A percentile compares a stretch with the other conserved stretches of the same genome.
Conservation (phyloP, 2,797 vertebrate genomes). For the Sorex maritimensis region DNA sequence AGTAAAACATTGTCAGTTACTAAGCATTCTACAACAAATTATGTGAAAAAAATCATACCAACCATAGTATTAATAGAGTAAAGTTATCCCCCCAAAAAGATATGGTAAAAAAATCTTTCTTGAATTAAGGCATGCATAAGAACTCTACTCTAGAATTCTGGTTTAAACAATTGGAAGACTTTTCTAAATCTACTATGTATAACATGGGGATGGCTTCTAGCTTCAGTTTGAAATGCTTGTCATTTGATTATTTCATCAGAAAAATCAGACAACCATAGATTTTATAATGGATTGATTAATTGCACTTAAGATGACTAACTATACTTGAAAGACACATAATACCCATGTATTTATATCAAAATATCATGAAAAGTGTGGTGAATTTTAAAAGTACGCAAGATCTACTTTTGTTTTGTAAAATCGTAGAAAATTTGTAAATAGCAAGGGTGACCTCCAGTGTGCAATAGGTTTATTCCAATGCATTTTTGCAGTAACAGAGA, state of each 20-base stretch:
- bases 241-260: slow-evolving; percentile 69
- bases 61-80: slow-evolving; percentile 48
- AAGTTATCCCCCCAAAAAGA: slow-evolving; percentile 62
- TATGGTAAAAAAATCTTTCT: slow-evolving; percentile 64
- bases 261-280: slow-evolving; percentile 84
- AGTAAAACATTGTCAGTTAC: slow-evolving; percentile 64
- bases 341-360: slow-evolving; percentile 69
- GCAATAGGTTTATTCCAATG: slow-evolving; percentile 89
- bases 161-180: slow-evolving; percentile 78
- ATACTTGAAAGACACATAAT: slow-evolving; percentile 73
- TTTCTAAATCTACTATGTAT: slow-evolving; percentile 76
- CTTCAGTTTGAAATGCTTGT: slow-evolving; percentile 75
- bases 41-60: slow-evolving; percentile 73
- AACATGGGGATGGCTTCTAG: slow-evolving; percentile 70
- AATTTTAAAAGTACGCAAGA: slow-evolving; percentile 64
- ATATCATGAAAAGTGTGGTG: neutral
- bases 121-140: slow-evolving; percentile 66
- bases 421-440: slow-evolving; percentile 87
- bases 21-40: slow-evolving; percentile 77
- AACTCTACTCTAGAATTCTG: slow-evolving; percentile 69
- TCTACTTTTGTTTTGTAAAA: slow-evolving; percentile 83
- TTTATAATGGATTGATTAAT: slow-evolving; percentile 74
- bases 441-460: slow-evolving; percentile 93
- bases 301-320: slow-evolving; percentile 64
- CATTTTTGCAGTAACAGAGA: slow-evolving; percentile 71